Percentiles rank a stretch among this genome's conserved stretches.
phyloP scores from a whole-genome alignment of 2,797 vertebrate genomes.

The Anniella stebbinsi region DNA sequence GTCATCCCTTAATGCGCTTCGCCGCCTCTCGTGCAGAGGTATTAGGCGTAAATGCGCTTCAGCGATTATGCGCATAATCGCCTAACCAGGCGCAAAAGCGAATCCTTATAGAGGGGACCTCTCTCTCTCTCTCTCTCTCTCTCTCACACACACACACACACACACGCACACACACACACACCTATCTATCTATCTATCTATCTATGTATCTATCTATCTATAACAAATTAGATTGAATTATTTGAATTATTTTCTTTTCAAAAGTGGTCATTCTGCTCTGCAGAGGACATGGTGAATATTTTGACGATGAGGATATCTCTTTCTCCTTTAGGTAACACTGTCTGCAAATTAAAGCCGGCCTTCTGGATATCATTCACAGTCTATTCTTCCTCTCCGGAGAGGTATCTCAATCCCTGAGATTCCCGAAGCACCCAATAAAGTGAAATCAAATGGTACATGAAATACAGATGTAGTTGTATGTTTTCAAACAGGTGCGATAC shows the following conservation, averaged over 20 bases:
- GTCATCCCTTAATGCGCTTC: no score
- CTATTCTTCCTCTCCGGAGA: neutral
- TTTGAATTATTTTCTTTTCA: neutral
- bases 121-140: no score
- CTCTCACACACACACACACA: no score
- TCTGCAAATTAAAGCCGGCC: neutral
- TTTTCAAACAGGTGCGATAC: neutral
- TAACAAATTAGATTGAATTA: neutral
- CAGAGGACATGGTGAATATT: neutral
- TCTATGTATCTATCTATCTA: no score
- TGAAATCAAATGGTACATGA: neutral
- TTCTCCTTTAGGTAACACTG: slow-evolving; percentile 9
- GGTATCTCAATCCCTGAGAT: neutral
- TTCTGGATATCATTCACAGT: neutral
- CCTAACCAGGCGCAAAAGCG: no score
- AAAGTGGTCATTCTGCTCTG: neutral
- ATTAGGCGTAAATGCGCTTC: no score
- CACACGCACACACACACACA: no score
- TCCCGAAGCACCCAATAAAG: neutral
- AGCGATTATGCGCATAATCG: no score
- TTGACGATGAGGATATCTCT: neutral
- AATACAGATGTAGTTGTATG: neutral
- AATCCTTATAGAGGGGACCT: no score
- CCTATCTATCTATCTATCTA: no score
- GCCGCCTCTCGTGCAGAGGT: no score